These are phyloP conservation scores for Phainopepla nitens DNA, from an alignment of 2,113 vertebrate genomes.

Conservation along the genomic window DNA sequence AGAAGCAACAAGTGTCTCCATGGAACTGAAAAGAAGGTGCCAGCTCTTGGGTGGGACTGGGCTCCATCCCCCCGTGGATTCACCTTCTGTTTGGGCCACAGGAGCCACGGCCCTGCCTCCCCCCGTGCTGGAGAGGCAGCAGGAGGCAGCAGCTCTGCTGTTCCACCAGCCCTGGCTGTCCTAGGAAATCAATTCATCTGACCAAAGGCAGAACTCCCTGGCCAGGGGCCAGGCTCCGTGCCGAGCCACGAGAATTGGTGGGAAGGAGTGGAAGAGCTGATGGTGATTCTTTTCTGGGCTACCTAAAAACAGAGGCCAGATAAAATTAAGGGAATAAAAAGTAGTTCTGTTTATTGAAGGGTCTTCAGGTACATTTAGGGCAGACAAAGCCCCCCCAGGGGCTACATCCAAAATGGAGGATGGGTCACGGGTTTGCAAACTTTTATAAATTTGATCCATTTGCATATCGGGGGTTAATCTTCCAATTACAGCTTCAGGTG, in stretches of 20 bases:
- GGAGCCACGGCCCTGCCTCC: background rate
- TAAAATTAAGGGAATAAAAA: background rate
- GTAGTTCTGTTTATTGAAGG: background rate
- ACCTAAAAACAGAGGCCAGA: background rate
- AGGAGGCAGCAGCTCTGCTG: background rate
- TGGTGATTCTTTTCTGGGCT: background rate
- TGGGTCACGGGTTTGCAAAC: background rate
- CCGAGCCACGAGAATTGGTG: background rate
- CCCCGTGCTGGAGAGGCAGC: background rate
- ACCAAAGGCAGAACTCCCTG: background rate
- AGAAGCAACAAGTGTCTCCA: background rate
- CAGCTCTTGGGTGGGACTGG: background rate
- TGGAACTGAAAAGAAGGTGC: fast-evolving
- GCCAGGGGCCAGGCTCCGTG: background rate
- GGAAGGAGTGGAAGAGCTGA: background rate
- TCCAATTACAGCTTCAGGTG: background rate
- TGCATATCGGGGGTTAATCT: background rate
- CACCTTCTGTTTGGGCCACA: background rate
- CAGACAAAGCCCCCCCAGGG: background rate
- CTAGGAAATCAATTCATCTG: background rate
- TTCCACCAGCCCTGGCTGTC: background rate
- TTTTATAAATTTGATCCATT: background rate
- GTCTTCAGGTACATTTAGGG: background rate
- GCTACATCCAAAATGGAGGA: background rate
- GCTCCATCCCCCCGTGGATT: background rate